Conservation (phyloP, 2,888 invertebrate species). For the Ischnus inquisitorius region DNA sequence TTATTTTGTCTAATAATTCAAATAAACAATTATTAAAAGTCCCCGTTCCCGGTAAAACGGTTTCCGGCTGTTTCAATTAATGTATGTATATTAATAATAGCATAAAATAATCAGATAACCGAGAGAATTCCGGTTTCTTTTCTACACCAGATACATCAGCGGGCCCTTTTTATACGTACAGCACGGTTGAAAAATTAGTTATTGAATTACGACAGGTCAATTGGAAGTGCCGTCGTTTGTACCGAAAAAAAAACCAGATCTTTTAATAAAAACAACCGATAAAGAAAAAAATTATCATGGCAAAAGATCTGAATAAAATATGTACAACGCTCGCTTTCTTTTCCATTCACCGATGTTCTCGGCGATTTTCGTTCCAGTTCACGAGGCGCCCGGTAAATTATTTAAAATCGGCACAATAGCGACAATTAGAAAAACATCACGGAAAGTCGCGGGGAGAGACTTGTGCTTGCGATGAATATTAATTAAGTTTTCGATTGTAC, state of each 20-base stretch:
- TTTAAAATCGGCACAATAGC: conserved; percentile 56
- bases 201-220: background rate
- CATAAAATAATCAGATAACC: background rate
- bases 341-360: conserved; percentile 20
- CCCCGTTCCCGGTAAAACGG: background rate
- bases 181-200: background rate
- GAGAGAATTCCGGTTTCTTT: background rate
- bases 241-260: background rate
- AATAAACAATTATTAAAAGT: background rate
- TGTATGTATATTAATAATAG: background rate
- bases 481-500: conserved; percentile 75
- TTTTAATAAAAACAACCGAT: background rate
- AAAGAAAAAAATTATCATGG: conserved; percentile 12
- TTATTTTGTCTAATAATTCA: background rate
- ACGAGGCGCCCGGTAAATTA: conserved; percentile 47
- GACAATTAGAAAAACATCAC: conserved; percentile 65
- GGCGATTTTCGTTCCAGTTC: conserved; percentile 14
- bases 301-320: conserved; percentile 6
- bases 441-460: conserved; percentile 26
- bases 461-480: conserved; percentile 75
- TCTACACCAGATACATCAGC: background rate
- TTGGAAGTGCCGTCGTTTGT: background rate
- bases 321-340: background rate
- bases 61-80: background rate
- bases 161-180: background rate